Evolutionary conservation across 2,113 vertebrate genomes (phyloP), one percentile per base, ranked within the genome.

Genomic region (Hemibagrus wyckioides): DNA sequence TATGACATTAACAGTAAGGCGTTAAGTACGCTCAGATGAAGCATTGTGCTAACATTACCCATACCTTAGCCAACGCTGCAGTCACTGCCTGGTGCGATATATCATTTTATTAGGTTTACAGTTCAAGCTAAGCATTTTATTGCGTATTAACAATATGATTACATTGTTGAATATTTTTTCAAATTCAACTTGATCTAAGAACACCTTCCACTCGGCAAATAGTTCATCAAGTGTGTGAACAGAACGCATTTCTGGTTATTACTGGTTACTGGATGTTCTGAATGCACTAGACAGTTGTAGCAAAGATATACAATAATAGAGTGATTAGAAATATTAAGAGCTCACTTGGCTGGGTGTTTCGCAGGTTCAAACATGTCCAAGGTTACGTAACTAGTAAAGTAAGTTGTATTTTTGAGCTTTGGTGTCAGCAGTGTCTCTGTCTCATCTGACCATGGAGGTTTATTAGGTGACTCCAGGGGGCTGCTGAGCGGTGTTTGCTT

Each of bases 381-480:
- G 5, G 86, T 79, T 21, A 87, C 81, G 1, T 87, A 87, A 19
- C 57, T 82, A 15, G 52, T 30, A 25, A 67, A 50, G 17, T 63
- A 10, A 30, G 30, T 23, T 14, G 57, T 21, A 77, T 77, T 79
- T 39, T 67, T n/a, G n/a, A 28, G 52, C 25, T 84, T 65, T 84
- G 71, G 57, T 67, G 61, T 84, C 23, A 87, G 86, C 25, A 87
- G 86, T 14, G 28, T 56, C 30, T 59, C 71, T 13, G 81, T 87
- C 57, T 87, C 86, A 25, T 87, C 86, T 17, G 59, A 87, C 63
- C 44, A 67, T 0, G 0, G 19, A 56, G 48, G 44, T 23, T 57
- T 44, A 15, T 23, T 67, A 19, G 44, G 57, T 3, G 73, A 84
- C 44, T 87, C 71, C 56, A 84, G 33, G 41, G 86, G 86, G 71